phyloP scores from a whole-genome alignment of 2,888 invertebrate species.

The Apocheima hispidaria region DNA sequence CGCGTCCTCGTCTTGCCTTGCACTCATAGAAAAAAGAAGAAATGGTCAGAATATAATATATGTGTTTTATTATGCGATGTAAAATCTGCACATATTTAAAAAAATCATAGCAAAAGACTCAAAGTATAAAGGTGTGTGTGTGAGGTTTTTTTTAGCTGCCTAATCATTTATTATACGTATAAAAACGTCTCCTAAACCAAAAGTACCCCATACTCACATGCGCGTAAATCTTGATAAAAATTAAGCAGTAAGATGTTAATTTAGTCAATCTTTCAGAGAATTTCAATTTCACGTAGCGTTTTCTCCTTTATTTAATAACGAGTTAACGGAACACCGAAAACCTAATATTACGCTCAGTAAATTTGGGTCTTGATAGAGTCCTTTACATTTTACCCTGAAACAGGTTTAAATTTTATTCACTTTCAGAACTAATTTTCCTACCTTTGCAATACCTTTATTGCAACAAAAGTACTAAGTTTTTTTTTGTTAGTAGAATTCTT shows the following conservation, averaged over 20 bases:
- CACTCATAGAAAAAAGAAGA: too few species aligned
- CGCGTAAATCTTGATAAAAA: conserved; percentile 1
- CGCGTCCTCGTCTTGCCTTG: too few species aligned
- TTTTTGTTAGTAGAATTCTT: background rate
- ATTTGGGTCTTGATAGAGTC: conserved; percentile 46
- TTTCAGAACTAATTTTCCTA: conserved; percentile 12
- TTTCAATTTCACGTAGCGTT: conserved; percentile 63
- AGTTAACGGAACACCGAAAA: conserved; percentile 60
- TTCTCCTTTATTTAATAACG: conserved; percentile 65
- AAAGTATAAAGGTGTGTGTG: too few species aligned
- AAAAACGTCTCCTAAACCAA: background rate
- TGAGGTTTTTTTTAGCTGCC: too few species aligned
- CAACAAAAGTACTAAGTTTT: background rate
- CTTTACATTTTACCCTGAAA: conserved; percentile 33
- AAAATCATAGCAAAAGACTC: too few species aligned
- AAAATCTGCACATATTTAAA: too few species aligned
- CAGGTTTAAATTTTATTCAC: conserved; percentile 17
- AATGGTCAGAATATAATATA: too few species aligned
- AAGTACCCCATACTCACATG: background rate
- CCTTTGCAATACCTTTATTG: background rate
- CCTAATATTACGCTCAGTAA: conserved; percentile 46
- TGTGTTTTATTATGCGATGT: too few species aligned
- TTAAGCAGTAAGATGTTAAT: conserved; percentile 17
- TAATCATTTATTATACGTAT: too few species aligned
- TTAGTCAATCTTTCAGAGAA: conserved; percentile 15